These are phyloP conservation scores for Crossaster papposus DNA, from an alignment of 53 echinoderm and acorn worm species.

Conservation along the genomic window DNA sequence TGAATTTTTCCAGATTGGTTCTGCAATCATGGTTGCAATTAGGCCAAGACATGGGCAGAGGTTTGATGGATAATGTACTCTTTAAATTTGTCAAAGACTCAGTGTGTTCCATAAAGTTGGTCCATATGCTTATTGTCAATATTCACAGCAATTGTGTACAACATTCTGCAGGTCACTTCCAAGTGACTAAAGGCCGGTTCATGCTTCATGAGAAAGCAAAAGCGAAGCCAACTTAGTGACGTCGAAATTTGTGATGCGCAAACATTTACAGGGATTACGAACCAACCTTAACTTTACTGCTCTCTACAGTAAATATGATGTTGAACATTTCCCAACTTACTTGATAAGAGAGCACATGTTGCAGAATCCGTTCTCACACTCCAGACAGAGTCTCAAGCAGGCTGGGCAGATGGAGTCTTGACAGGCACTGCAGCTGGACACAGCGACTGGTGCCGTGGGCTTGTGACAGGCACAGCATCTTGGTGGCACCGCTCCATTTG, in stretches of 20 bases:
- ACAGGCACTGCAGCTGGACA: conserved; percentile 49
- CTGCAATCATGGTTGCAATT: neutral
- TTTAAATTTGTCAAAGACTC: no score
- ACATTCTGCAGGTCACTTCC: no score
- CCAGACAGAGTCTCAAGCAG: conserved; percentile 62
- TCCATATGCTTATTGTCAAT: no score
- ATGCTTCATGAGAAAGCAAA: no score
- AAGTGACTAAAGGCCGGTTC: no score
- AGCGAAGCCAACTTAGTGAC: no score
- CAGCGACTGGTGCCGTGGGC: conserved; percentile 25
- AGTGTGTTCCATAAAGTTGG: no score
- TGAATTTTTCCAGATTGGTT: neutral
- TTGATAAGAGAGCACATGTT: conserved; percentile 71
- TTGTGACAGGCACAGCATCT: conserved; percentile 31
- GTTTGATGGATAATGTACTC: neutral
- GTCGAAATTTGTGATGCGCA: no score
- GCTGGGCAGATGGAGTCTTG: conserved; percentile 28
- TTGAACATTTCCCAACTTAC: conserved; percentile 55
- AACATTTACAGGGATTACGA: no score
- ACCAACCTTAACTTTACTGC: no score
- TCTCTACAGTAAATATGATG: neutral
- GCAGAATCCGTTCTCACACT: conserved; percentile 75
- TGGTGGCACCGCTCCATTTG: neutral
- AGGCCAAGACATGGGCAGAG: neutral
- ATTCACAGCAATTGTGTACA: no score